phyloP scores from a whole-genome alignment of 2,888 invertebrate species.

The Tyria jacobaeae region DNA sequence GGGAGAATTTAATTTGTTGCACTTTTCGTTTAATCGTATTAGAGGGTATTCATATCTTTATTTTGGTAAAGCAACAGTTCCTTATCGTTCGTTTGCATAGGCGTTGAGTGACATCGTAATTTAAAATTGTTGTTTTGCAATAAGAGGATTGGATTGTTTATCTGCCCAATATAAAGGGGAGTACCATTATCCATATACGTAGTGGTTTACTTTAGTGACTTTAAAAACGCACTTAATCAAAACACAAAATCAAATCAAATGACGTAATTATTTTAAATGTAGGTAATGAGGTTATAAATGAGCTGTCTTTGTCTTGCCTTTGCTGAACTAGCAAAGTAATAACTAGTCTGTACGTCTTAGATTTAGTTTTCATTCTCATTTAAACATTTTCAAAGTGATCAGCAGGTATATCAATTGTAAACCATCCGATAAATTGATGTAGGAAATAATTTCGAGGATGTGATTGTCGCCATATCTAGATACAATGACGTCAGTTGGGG shows the following conservation, averaged over 20 bases:
- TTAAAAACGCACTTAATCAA: neutral
- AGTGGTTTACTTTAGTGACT: neutral
- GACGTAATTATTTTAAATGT: too few species aligned
- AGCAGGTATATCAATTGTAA: too few species aligned
- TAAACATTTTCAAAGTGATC: too few species aligned
- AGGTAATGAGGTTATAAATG: too few species aligned
- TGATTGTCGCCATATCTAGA: constrained; percentile 19
- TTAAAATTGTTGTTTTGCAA: constrained; percentile 38
- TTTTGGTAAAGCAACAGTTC: constrained; percentile 52
- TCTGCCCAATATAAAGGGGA: constrained; percentile 9
- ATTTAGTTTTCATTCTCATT: too few species aligned
- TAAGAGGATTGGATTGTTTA: constrained; percentile 28
- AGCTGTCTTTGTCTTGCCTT: neutral
- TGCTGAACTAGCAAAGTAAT: too few species aligned
- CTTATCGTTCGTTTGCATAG: constrained; percentile 70
- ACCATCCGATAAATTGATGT: too few species aligned
- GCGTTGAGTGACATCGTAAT: constrained; percentile 51
- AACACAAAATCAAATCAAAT: too few species aligned
- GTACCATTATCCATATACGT: too few species aligned
- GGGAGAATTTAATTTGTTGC: constrained; percentile 84
- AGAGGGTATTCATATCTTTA: constrained; percentile 70
- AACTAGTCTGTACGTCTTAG: too few species aligned
- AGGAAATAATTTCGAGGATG: constrained; percentile 23
- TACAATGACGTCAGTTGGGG: constrained; percentile 54
- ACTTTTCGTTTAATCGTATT: constrained; percentile 77